These are phyloP conservation scores for Chelonia mydas DNA, from an alignment of 2,797 vertebrate genomes.

Conservation along the genomic window DNA sequence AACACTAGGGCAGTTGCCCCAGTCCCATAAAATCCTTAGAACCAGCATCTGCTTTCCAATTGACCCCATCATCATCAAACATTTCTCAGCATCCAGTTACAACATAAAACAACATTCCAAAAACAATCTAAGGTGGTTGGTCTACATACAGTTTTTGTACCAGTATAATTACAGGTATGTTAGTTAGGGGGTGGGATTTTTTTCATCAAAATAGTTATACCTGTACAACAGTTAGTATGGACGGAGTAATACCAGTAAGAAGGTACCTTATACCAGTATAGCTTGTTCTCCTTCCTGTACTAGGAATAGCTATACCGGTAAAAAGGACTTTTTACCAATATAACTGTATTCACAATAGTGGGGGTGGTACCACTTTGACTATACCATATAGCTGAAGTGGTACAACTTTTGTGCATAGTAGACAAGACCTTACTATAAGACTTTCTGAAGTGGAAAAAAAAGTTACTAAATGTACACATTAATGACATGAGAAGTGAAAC, in stretches of 20 bases:
- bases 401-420: not conserved
- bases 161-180: not conserved
- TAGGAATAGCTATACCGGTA: not conserved
- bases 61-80: constrained; percentile 3
- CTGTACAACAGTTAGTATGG: not conserved
- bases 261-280: not conserved
- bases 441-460: not conserved
- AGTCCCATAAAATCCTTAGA: constrained; percentile 17
- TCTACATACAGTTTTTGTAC: not conserved
- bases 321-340: not conserved
- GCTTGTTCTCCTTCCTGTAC: rapidly evolving
- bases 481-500: constrained; percentile 26
- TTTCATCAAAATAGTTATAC: not conserved
- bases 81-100: not conserved
- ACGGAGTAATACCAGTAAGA: rapidly evolving
- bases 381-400: not conserved
- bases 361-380: not conserved
- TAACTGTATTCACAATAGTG: not conserved
- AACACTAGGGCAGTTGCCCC: not conserved
- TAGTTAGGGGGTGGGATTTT: not conserved
- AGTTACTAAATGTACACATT: not conserved
- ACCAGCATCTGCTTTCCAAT: not conserved
- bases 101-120: not conserved
- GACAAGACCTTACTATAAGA: constrained; percentile 4
- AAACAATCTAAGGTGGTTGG: not conserved